Evolutionary conservation across 2,888 invertebrate species (phyloP), one percentile per base, ranked within the genome.

Genomic region (Eilema depressum): DNA sequence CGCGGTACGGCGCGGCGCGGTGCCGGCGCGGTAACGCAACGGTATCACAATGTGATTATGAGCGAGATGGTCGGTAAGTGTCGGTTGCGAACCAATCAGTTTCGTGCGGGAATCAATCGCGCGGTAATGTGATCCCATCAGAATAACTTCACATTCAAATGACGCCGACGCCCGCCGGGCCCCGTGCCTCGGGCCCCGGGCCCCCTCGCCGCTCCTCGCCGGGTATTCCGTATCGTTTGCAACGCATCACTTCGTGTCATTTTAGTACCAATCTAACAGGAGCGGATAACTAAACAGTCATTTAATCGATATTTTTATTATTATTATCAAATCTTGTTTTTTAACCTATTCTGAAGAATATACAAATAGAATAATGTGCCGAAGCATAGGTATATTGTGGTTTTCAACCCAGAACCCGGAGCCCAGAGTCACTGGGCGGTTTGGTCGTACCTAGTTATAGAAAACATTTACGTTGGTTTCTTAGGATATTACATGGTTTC

Each of bases 91-190:
- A 57, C 66, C 74, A 70, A 75, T 75, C 68, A 72, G 82, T 73
- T 70, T 71, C 72, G 78, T 71, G 78, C 75, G 66, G 61, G 72
- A 72, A 71, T 75, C 78, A 75, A 75, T 82, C 77, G 68, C 70
- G 68, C 65, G 75, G 79, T 83, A 81, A 84, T 81, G 79, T 75
- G 69, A 70, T 73, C 73, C 78, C 74, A 83, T 84, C 83, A 80
- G 71, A 85, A 83, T 83, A 83, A 62, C 66, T 69, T n/a, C 70
- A 70, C 75, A 75, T 74, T 74, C 71, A 76, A 85, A 83, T 80
- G 76, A 78, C 63, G 57, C 66, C 70, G 70, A 63, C 63, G 5
- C 25, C 57, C 25, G 68, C 70, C n/a, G n/a, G n/a, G n/a, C n/a
- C n/a, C n/a, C n/a, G n/a, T n/a, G n/a, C n/a, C n/a, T n/a, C n/a